These are phyloP conservation scores for Nylanderia fulva DNA, from an alignment of 1,140 invertebrate species.

Conservation along the genomic window DNA sequence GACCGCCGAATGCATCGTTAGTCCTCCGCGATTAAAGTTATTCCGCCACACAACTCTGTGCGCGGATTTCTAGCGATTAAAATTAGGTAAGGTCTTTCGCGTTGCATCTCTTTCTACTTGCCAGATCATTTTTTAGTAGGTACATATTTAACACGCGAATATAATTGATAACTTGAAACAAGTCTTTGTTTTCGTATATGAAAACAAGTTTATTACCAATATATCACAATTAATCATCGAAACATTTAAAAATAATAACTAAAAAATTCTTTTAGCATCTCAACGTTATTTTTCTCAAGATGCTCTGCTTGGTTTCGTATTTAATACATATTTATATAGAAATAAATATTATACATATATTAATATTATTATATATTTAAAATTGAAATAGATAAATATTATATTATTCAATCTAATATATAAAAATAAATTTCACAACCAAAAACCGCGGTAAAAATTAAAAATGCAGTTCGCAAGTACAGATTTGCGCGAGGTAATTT, in stretches of 20 bases:
- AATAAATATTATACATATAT: too few relatives aligned
- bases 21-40: slow-evolving; percentile 43
- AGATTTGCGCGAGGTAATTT: background rate
- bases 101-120: slow-evolving; percentile 8
- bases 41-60: slow-evolving; percentile 23
- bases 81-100: background rate
- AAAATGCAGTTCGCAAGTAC: background rate
- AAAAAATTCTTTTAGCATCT: background rate
- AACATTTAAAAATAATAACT: background rate
- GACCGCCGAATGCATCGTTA: slow-evolving; percentile 40
- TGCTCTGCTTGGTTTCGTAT: too few relatives aligned
- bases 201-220: too few relatives aligned
- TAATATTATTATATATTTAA: too few relatives aligned
- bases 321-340: too few relatives aligned
- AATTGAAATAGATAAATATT: too few relatives aligned
- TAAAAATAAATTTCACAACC: background rate
- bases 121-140: background rate
- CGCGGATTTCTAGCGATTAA: slow-evolving; percentile 28
- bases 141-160: background rate
- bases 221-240: too few relatives aligned
- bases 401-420: too few relatives aligned
- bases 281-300: too few relatives aligned
- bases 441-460: background rate
- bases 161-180: background rate
- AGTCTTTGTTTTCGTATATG: too few relatives aligned